A percentile compares a stretch with the other conserved stretches of the same genome.
phyloP scores from a whole-genome alignment of 2,797 vertebrate genomes.

The Eutrigla gurnardus region DNA sequence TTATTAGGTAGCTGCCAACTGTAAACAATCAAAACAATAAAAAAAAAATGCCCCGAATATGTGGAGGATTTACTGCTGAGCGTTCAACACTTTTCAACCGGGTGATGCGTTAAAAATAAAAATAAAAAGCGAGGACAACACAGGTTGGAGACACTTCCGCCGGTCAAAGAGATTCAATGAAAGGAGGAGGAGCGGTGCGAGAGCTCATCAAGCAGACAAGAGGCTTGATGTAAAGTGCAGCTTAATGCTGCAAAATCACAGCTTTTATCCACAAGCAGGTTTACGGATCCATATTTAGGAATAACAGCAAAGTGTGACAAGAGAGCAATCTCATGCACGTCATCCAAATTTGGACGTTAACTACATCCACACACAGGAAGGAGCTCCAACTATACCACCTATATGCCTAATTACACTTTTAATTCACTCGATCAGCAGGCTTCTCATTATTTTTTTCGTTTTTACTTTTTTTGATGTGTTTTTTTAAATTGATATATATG shows the following conservation, averaged over 20 bases:
- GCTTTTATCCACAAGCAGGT: neutral
- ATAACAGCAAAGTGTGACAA: neutral
- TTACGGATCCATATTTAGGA: neutral
- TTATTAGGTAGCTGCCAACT: neutral
- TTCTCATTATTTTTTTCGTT: conserved; percentile 21
- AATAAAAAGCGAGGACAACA: neutral
- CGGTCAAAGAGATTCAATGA: neutral
- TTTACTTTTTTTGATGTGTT: conserved; percentile 45
- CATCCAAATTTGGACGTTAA: too few relatives aligned
- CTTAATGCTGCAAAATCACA: neutral
- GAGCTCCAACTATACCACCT: neutral
- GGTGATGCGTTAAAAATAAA: too few relatives aligned
- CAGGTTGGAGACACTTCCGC: neutral
- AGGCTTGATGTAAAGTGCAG: neutral
- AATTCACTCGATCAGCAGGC: conserved; percentile 56
- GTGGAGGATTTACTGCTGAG: neutral
- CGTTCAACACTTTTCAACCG: neutral
- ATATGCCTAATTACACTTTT: conserved; percentile 48
- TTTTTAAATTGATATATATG: conserved; percentile 7
- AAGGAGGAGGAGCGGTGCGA: neutral
- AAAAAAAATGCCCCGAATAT: neutral
- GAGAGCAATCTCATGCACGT: neutral
- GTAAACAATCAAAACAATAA: neutral
- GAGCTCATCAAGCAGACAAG: neutral
- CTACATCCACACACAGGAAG: conserved; percentile 4